Base-by-base conservation (phyloP, 2,797 vertebrate species). In the Cossypha caffra region DNA sequence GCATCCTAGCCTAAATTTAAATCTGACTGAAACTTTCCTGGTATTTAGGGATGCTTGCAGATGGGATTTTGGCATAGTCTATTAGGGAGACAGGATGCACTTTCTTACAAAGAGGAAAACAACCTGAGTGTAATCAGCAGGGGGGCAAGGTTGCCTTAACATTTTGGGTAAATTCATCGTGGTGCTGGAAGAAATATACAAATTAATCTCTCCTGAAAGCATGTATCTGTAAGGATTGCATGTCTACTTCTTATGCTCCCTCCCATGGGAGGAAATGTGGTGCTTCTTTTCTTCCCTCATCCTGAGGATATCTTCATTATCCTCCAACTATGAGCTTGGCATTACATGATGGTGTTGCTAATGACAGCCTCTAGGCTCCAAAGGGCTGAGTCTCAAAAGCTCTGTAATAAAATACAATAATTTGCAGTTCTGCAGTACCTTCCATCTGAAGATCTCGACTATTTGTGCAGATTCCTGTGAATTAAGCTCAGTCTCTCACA, bases 261-360 rank as follows among this genome's bases (percentile, higher is more conserved):
- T 92, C 86, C 57, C 86, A 72, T 35, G 91, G 67, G 91, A 96
- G 52, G 63, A 96, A 95, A 88, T 20, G 14, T 0, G 0, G 54
- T 38, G 25, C 52, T 86, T 84, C 72, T 83, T 87, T 92, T 92
- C 47, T 35, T 37, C 57, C 42, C 51, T 95, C 58, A 83, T 95
- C 87, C 85, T 14, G 48, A 92, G 86, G 89, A 95, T 95, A 78
- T 95, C 95, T 96, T 96, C 85, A 93, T 96, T 93, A 89, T 79
- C 75, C 90, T 52, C 94, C 64, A 33, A 69, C 93, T 64, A 87
- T 90, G 81, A 85, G 76, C 72, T 92, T 40, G 24, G 57, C 73
- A 69, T 77, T 86, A 92, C 76, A 89, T 6, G 52, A 77, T 17
- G 15, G 84, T 23, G 19, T 90, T 95, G 78, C 73, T 96, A 96